Conservation (phyloP, 2,113 vertebrate genomes). For the Drymodes brunneopygia region DNA sequence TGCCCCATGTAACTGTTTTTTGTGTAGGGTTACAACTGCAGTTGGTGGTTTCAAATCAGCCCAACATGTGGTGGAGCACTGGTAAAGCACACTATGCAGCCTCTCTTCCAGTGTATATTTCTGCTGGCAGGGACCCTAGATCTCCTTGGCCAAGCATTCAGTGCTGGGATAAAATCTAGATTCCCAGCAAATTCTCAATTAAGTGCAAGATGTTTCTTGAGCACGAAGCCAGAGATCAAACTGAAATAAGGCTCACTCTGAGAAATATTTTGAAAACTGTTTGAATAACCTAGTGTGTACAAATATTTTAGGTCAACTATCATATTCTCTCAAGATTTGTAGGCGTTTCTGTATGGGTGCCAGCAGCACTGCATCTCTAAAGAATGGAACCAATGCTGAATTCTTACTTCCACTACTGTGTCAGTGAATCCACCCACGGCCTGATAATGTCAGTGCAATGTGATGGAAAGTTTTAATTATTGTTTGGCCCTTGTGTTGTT, state of each 20-base stretch:
- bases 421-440: slow-evolving; percentile 33
- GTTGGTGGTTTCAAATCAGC: slow-evolving; percentile 7
- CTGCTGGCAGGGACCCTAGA: slow-evolving; percentile 35
- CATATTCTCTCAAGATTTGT: slow-evolving; percentile 48
- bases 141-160: slow-evolving; percentile 21
- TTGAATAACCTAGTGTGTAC: slow-evolving; percentile 53
- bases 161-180: background rate
- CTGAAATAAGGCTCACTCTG: slow-evolving; percentile 13
- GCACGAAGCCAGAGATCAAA: slow-evolving; percentile 28
- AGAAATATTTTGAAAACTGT: slow-evolving; percentile 52
- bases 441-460: slow-evolving; percentile 29
- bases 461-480: slow-evolving; percentile 42
- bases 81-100: slow-evolving; percentile 19
- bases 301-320: slow-evolving; percentile 61
- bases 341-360: slow-evolving; percentile 37
- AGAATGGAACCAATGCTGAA: slow-evolving; percentile 45
- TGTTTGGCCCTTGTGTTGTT: background rate
- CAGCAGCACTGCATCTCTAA: slow-evolving; percentile 39
- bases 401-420: slow-evolving; percentile 44
- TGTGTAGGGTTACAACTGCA: background rate
- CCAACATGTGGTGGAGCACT: background rate
- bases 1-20: background rate
- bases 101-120: slow-evolving; percentile 33
- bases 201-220: slow-evolving; percentile 52
- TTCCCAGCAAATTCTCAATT: slow-evolving; percentile 58